Evolutionary conservation across 1,140 invertebrate species (phyloP), one percentile per base, ranked within the genome.

Genomic region (Pantala flavescens): DNA sequence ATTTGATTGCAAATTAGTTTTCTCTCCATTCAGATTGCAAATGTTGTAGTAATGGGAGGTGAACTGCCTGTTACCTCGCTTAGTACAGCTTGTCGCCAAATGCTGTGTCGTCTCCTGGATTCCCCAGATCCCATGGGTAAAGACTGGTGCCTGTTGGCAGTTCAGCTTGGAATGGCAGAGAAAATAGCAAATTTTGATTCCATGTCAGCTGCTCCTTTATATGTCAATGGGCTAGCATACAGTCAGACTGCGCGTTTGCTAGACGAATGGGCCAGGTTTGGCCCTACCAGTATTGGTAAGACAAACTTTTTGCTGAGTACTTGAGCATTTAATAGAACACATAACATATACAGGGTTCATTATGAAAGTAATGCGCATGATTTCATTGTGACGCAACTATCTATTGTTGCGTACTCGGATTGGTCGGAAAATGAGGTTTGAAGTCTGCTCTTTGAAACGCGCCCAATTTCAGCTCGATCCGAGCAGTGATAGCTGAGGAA

Each of bases 71-170:
- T 84, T 5, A 77, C 78, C 21, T 79, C 82, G 23, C 74, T 88
- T 36, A 80, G 82, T 75, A 79, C 84, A 43, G 82, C 85, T 49
- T 81, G 86, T 71, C 83, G 85, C 77, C 83, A 86, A 76, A 82
- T 83, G 78, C 78, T 89, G 5, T 88, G 89, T 73, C 82, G 86
- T 24, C 81, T 92, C 73, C 82, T 95, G 16, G 93, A 95, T 83
- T 90, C 91, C 0, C 87, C 90, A 10, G 91, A 94, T 80, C 85
- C 87, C 2, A 88, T 93, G 79, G 93, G 93, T 14, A 84, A 89
- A 76, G 93, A 95, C 80, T 94, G 93, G 93, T 93, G 91, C 81
- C 84, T 95, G 74, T 81, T 95, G 36, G 92, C 92, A 7, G 88
- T 94, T 0, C 85, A 88, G 75, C 81, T 94, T 36, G 91, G 91